Base-by-base conservation (phyloP, 2,888 invertebrate species). In the Hypena proboscidalis region DNA sequence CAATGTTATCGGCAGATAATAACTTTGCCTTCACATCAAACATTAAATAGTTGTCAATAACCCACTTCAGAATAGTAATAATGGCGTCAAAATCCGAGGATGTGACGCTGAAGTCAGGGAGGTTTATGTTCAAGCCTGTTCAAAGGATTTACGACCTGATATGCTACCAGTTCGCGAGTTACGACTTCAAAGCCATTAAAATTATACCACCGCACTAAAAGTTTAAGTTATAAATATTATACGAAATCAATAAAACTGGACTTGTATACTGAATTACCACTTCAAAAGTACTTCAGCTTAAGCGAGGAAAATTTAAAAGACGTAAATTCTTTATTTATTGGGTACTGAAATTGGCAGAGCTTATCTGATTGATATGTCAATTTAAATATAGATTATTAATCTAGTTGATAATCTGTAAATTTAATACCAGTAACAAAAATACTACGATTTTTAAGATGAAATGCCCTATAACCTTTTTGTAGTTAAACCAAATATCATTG, bases 81-180 rank as follows among this genome's bases (percentile, higher is more conserved):
- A 25, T 14, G 11, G 3, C 4, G 4, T 26, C 14, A 26, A 7
- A 6, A 10, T n/a, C 2, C 5, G 2, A 6, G 14, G 11, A n/a
- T 14, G 7, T 26, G 10, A 10, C 14, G 2, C n/a, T 14, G 14
- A 14, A 14, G 14, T 13, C 13, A 26, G 11, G 14, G n/a, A 14
- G 14, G 7, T 26, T 26, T 26, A 26, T 26, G 2, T 26, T 20
- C 26, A 9, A 19, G 26, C 7, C 8, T 26, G 3, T 27, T 8
- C 7, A 21, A 8, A 21, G 7, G n/a, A 21, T 21, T 21, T 21
- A 17, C 3, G 5, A 17, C 3, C 5, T 5, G 3, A 21, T 7
- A 8, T n/a, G 26, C 14, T 14, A 26, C n/a, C 29, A 58, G 81
- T 60, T 1, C 29, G 5, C 2, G 9, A 13, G 22, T 33, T 22